These are phyloP conservation scores for Pelodiscus sinensis DNA, from an alignment of 2,113 vertebrate species.

Conservation along the genomic window DNA sequence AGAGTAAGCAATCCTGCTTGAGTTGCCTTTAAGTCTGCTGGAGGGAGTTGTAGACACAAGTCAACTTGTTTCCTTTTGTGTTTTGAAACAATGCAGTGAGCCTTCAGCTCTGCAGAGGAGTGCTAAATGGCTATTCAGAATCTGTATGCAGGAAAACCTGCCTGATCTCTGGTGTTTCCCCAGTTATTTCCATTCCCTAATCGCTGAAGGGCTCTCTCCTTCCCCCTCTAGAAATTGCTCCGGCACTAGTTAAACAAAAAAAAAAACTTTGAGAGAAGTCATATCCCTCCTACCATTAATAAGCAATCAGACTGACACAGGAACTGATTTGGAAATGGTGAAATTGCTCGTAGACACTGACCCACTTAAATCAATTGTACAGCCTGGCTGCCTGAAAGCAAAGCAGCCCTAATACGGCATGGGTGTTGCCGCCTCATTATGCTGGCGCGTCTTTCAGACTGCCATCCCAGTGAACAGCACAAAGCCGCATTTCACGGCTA, in stretches of 20 bases:
- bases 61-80: not conserved
- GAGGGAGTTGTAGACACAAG: not conserved
- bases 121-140: not conserved
- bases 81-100: not conserved
- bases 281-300: not conserved
- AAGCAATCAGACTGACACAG: not conserved
- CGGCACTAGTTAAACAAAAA: not conserved
- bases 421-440: not conserved
- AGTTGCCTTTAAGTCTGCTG: not conserved
- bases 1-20: not conserved
- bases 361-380: not conserved
- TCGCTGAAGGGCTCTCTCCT: not conserved
- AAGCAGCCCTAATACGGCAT: accelerated
- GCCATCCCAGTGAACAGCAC: not conserved
- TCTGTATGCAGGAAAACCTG: not conserved
- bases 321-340: not conserved
- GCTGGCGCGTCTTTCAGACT: not conserved
- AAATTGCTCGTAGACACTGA: constrained; percentile 23
- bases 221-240: not conserved
- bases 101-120: not conserved
- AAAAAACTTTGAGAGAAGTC: not conserved
- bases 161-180: not conserved
- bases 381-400: not conserved
- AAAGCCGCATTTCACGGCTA: accelerated
- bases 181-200: not conserved